Evolutionary conservation across 2,113 vertebrate genomes (phyloP).

Genomic region (Cisticola juncidis): DNA sequence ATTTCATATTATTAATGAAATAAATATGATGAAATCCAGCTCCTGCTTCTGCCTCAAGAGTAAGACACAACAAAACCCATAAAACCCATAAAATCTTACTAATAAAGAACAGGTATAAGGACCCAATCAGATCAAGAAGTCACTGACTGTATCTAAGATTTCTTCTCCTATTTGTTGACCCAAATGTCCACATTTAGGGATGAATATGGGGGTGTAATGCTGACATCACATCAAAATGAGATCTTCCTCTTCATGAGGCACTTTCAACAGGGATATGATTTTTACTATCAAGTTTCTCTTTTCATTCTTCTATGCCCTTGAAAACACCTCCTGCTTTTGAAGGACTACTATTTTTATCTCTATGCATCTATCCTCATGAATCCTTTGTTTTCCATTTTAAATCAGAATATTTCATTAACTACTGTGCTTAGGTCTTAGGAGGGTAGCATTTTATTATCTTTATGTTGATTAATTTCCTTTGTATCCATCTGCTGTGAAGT

Average conservation of each 20-base stretch:
- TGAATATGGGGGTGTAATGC: neutral
- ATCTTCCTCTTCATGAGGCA: neutral
- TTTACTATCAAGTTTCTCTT: neutral
- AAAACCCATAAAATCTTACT: neutral
- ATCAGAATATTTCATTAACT: neutral
- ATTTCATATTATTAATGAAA: neutral
- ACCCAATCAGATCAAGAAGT: neutral
- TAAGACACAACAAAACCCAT: neutral
- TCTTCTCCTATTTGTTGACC: neutral
- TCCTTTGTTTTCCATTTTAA: conserved; percentile 1
- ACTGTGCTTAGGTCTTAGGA: neutral
- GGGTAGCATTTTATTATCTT: neutral
- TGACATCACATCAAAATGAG: neutral
- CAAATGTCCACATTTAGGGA: no score
- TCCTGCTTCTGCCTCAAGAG: neutral
- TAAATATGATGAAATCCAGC: neutral
- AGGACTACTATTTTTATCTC: neutral
- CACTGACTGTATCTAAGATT: neutral
- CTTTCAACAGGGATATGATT: neutral
- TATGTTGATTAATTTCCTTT: neutral
- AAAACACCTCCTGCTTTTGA: neutral
- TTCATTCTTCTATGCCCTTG: neutral
- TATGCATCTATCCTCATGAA: neutral
- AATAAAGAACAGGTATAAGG: neutral
- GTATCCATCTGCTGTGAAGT: neutral